phyloP scores from a whole-genome alignment of 2,888 invertebrate genomes.

The Dryobotodes eremita region DNA sequence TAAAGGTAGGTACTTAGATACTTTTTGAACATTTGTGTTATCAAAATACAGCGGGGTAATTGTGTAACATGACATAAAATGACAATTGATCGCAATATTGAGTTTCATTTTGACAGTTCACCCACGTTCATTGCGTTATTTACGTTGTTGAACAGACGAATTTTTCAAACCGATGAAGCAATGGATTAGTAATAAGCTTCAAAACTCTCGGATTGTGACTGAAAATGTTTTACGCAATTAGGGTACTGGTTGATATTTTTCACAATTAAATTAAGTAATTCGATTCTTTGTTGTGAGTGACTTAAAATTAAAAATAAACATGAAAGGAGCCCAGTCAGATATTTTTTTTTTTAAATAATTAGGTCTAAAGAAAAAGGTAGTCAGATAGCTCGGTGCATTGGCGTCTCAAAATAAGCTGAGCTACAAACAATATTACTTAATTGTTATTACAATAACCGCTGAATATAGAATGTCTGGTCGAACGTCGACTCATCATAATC shows the following conservation, averaged over 20 bases:
- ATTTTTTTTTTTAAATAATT: background rate
- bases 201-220: too few species aligned
- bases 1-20: background rate
- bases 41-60: too few species aligned
- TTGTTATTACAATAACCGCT: constrained; percentile 42
- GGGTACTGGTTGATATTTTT: too few species aligned
- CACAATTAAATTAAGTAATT: background rate
- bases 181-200: too few species aligned
- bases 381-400: background rate
- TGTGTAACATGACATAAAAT: too few species aligned
- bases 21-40: background rate
- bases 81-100: too few species aligned
- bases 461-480: constrained; percentile 28
- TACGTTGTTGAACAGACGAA: too few species aligned
- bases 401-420: constrained; percentile 23
- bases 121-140: too few species aligned
- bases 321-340: background rate
- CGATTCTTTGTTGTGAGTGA: background rate
- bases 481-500: constrained; percentile 21
- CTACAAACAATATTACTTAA: constrained; percentile 14
- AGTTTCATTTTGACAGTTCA: too few species aligned
- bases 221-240: too few species aligned
- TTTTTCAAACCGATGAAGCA: too few species aligned
- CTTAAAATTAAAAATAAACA: background rate
- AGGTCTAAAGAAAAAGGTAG: background rate